Evolutionary conservation across 2,888 invertebrate genomes (phyloP), one percentile per base, ranked within the genome.

Genomic region (Pollenia angustigena): DNA sequence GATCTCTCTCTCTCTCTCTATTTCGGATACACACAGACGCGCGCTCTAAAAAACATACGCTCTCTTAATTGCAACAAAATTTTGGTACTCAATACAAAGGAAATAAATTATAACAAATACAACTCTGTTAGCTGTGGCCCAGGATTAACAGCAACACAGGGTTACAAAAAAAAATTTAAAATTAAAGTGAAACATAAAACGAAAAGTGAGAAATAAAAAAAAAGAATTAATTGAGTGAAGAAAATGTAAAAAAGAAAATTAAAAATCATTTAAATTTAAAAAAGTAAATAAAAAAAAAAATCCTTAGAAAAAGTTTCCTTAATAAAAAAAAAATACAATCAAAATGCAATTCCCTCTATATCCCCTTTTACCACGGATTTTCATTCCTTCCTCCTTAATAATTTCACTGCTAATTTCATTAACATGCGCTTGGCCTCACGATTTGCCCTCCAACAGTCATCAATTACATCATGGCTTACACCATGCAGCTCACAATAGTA

Each of bases 91-190:
- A 54, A 52, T 18, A 76, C 32, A 23, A 69, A 60, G 14, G 16
- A 56, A 52, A 40, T 4, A 4, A 18, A 64, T 40, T 56, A 6
- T 16, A 56, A 58, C 16, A 60, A 76, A 78, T 78, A 66, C 82
- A 82, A 74, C 72, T 54, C 87, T 87, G 87, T 78, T 84, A 54
- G 87, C 84, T 81, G 84, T 84, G 52, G 54, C 84, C 76, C 76
- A 87, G 84, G 87, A 87, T 87, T 84, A 87, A 56, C 85, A 78
- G 85, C 80, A 66, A 83, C 23, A 85, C 71, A 82, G 87, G 68
- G 16, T 56, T 62, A 44, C 42, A 81, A 54, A 66, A 66, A 66
- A 23, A 18, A 8, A 56, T 23, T 10, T 44, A 60, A 44, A 75
- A 12, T 23, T 9, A 12, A 23, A 14, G 50, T 69, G 64, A 16